Evolutionary conservation across 2,888 invertebrate genomes (phyloP).

Genomic region (Proisotoma minuta): DNA sequence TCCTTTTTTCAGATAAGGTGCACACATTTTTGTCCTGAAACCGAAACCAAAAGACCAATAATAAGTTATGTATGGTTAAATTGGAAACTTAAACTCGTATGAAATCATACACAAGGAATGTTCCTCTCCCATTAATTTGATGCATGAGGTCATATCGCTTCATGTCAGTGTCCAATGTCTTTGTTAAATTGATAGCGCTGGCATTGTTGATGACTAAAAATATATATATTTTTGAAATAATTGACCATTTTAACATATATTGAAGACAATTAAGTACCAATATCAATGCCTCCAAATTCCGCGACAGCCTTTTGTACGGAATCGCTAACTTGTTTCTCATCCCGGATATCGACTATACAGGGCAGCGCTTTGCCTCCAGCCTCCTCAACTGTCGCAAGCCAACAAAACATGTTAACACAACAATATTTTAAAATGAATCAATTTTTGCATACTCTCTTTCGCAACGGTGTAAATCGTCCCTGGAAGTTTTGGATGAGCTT

Average conservation of each 20-base stretch:
- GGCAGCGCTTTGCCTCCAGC: constrained; percentile 80
- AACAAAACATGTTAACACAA: constrained; percentile 1
- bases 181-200: constrained; percentile 82
- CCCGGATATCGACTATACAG: constrained; percentile 80
- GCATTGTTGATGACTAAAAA: constrained; percentile 79
- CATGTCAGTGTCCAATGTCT: constrained; percentile 81
- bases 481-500: constrained; percentile 82
- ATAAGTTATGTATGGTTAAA: background rate
- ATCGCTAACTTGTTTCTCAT: constrained; percentile 67
- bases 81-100: background rate
- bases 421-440: no score
- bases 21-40: constrained; percentile 78
- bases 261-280: constrained; percentile 55
- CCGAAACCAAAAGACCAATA: no score
- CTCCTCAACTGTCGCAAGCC: constrained; percentile 67
- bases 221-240: background rate
- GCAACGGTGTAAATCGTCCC: constrained; percentile 89
- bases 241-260: no score
- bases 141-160: constrained; percentile 97
- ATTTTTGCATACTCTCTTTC: constrained; percentile 68
- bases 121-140: constrained; percentile 87
- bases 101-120: constrained; percentile 76
- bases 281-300: constrained; percentile 92
- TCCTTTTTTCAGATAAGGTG: constrained; percentile 81
- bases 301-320: constrained; percentile 71